Evolutionary conservation across 2,113 vertebrate genomes (phyloP).

Genomic region (Gobius niger): DNA sequence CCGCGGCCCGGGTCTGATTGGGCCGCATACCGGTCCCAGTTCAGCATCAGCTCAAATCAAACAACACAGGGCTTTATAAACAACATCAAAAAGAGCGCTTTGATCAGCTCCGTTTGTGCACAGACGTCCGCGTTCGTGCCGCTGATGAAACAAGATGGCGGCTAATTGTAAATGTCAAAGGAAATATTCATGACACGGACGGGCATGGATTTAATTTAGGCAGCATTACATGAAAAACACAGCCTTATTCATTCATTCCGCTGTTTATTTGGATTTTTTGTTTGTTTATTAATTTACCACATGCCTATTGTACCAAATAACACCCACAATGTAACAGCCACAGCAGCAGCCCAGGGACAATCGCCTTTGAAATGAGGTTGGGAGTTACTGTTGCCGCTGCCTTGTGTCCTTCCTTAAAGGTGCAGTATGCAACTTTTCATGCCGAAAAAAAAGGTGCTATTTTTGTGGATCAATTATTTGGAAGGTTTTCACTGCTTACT

Average conservation of each 20-base stretch:
- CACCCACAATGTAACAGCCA: too few species aligned
- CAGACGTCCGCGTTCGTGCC: background rate
- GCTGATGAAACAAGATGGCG: background rate
- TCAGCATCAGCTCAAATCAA: slow-evolving; percentile 32
- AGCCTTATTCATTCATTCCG: background rate
- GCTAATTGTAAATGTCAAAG: slow-evolving; percentile 21
- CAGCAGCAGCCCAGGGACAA: too few species aligned
- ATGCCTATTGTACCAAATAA: too few species aligned
- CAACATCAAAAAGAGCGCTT: slow-evolving; percentile 15
- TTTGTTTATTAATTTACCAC: too few species aligned
- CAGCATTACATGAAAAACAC: background rate
- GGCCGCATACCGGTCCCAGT: slow-evolving; percentile 15
- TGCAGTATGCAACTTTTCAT: too few species aligned
- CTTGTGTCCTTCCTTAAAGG: too few species aligned
- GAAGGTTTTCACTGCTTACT: too few species aligned
- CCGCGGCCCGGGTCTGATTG: slow-evolving; percentile 42
- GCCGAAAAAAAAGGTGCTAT: too few species aligned
- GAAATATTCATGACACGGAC: slow-evolving; percentile 2
- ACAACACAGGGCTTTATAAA: slow-evolving; percentile 14
- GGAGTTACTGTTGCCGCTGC: too few species aligned
- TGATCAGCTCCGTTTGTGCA: background rate
- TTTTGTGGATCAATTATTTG: too few species aligned
- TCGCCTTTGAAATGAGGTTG: too few species aligned
- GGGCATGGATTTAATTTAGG: slow-evolving; percentile 13
- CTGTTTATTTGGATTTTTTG: too few species aligned